Conservation (phyloP, 2,113 vertebrate genomes). For the Pheucticus melanocephalus region DNA sequence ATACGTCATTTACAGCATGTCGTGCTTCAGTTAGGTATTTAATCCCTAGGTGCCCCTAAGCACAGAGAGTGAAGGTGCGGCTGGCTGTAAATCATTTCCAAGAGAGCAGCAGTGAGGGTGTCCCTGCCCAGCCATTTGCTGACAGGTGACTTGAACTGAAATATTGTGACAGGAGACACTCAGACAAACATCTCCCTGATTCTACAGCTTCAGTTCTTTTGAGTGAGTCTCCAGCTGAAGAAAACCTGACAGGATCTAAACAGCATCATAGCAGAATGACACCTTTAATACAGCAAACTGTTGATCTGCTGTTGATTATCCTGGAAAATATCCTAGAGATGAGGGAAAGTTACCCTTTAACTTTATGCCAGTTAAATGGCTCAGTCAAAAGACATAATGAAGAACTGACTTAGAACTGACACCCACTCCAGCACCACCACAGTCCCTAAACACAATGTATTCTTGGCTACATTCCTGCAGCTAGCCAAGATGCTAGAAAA, state of each 20-base stretch:
- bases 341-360: background rate
- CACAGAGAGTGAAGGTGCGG: background rate
- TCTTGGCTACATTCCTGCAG: background rate
- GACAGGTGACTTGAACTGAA: background rate
- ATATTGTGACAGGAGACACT: background rate
- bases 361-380: background rate
- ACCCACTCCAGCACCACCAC: background rate
- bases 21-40: background rate
- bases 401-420: background rate
- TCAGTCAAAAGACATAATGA: background rate
- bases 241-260: background rate
- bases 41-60: background rate
- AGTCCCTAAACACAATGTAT: background rate
- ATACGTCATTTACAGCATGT: background rate
- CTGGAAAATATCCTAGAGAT: background rate
- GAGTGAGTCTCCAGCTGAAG: background rate
- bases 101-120: background rate
- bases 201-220: background rate
- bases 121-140: background rate
- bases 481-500: background rate
- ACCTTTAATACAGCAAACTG: background rate
- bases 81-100: background rate
- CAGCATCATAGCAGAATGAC: background rate
- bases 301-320: background rate
- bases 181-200: background rate